Evolutionary conservation across 2,797 vertebrate genomes (phyloP).

Genomic region (Scolopax bukidnonensis): DNA sequence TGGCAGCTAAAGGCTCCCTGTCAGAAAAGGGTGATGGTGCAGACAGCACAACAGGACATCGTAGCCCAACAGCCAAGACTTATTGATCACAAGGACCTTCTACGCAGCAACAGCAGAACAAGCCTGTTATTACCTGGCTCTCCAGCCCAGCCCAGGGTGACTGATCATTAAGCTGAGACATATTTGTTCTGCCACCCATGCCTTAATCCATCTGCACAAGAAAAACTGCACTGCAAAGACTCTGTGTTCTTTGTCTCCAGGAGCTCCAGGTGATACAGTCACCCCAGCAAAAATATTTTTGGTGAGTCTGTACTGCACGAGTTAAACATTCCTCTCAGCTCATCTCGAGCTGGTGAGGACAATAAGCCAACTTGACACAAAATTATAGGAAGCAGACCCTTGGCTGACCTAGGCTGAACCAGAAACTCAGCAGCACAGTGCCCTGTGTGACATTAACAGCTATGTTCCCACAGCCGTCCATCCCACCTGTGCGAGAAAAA

Average conservation of each 20-base stretch:
- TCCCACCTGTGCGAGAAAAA: accelerated
- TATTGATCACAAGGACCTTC: background rate
- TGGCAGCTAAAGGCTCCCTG: background rate
- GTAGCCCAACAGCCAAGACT: background rate
- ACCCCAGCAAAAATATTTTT: background rate
- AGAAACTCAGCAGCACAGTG: background rate
- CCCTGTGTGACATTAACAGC: accelerated
- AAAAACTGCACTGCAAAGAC: conserved; percentile 11
- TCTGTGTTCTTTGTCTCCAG: background rate
- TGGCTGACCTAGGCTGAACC: background rate
- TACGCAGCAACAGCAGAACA: background rate
- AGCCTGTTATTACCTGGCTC: background rate
- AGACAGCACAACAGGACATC: background rate
- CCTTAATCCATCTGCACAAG: background rate
- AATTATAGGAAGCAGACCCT: conserved; percentile 18
- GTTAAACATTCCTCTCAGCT: background rate
- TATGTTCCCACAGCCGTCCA: background rate
- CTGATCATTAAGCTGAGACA: background rate
- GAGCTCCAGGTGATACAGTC: conserved; percentile 17
- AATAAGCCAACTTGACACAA: background rate
- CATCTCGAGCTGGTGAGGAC: background rate
- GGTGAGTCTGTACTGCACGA: background rate
- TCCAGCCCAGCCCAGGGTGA: background rate
- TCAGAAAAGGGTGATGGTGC: background rate
- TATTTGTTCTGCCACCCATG: background rate